Conservation (phyloP, 2,113 vertebrate genomes). For the Cichladusa arquata region DNA sequence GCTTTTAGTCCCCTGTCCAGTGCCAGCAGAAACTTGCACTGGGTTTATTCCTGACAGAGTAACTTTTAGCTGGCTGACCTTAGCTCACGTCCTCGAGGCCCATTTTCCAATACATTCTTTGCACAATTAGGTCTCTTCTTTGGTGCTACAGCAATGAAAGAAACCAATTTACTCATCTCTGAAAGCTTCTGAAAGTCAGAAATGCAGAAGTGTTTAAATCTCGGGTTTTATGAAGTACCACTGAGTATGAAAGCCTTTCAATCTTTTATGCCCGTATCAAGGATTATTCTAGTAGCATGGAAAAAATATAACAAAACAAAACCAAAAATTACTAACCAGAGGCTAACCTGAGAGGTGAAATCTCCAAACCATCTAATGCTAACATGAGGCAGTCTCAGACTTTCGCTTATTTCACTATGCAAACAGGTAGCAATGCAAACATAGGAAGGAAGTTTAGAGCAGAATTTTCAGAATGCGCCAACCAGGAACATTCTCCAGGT, state of each 20-base stretch:
- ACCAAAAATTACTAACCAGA: not conserved
- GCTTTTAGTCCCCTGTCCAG: not conserved
- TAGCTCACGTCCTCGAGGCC: not conserved
- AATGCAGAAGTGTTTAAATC: not conserved
- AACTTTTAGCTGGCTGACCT: conserved; percentile 33
- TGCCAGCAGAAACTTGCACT: not conserved
- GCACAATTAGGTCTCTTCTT: not conserved
- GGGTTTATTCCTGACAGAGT: conserved; percentile 46
- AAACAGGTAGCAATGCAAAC: not conserved
- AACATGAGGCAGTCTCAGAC: not conserved
- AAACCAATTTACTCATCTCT: not conserved
- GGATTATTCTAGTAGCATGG: not conserved
- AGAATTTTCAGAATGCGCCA: not conserved
- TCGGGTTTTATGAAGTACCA: not conserved
- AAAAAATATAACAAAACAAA: not conserved
- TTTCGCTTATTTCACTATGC: not conserved
- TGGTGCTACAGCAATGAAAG: not conserved
- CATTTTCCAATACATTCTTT: conserved; percentile 23
- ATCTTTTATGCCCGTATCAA: not conserved
- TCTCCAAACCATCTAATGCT: not conserved
- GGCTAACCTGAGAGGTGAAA: not conserved
- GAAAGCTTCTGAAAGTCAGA: not conserved
- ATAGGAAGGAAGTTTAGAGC: not conserved
- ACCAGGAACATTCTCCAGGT: not conserved
- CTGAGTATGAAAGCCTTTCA: not conserved